Conservation (phyloP, 2,888 invertebrate species). For the Anagyrus pseudococci region DNA sequence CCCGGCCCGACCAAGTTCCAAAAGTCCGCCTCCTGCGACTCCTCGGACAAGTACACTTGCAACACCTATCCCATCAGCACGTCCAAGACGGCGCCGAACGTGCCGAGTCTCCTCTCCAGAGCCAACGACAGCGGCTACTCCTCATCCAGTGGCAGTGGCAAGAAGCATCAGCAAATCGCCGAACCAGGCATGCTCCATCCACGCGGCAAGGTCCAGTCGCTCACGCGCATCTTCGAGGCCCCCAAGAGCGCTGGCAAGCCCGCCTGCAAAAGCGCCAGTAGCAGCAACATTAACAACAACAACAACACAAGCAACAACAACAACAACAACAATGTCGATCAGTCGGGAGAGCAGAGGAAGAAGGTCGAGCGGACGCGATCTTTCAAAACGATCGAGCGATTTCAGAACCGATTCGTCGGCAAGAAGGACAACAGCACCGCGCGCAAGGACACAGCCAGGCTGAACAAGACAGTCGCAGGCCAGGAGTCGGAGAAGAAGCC, state of each 20-base stretch:
- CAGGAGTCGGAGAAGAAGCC: conserved; percentile 42
- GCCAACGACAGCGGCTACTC: conserved; percentile 41
- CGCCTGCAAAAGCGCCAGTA: conserved; percentile 5
- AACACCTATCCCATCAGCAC: conserved; percentile 62
- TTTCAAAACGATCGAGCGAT: conserved; percentile 59
- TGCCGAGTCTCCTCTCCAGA: conserved; percentile 41
- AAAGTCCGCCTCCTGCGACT: conserved; percentile 45
- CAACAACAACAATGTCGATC: conserved; percentile 19
- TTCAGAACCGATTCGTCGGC: conserved; percentile 56
- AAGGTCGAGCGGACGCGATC: conserved; percentile 59
- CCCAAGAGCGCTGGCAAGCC: conserved; percentile 40
- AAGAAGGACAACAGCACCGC: conserved; percentile 45
- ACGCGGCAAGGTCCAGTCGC: conserved; percentile 56
- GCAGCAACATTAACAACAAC: conserved; percentile 5
- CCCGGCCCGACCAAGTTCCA: conserved; percentile 39
- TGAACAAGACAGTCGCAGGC: conserved; percentile 50
- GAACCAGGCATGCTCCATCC: conserved; percentile 30
- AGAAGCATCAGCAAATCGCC: conserved; percentile 20
- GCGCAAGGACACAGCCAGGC: conserved; percentile 42
- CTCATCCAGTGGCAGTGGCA: conserved; percentile 19
- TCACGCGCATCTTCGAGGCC: conserved; percentile 57
- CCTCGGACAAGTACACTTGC: conserved; percentile 65
- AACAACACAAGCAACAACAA: neutral
- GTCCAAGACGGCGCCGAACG: conserved; percentile 49
- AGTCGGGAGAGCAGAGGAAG: conserved; percentile 45